These are phyloP conservation scores for Onychostoma macrolepis DNA, from an alignment of 2,113 vertebrate species.

Conservation along the genomic window DNA sequence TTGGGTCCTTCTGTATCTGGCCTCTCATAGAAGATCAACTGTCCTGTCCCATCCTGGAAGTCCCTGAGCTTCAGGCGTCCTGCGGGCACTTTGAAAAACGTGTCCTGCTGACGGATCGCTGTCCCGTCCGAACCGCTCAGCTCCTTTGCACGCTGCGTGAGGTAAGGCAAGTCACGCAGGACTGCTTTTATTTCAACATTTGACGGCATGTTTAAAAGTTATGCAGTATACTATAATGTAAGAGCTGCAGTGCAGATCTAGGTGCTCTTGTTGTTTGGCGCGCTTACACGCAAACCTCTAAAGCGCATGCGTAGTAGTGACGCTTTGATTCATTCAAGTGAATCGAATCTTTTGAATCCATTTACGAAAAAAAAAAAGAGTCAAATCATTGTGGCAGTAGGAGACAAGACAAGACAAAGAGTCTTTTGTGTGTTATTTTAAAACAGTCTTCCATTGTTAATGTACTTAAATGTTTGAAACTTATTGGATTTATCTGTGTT, in stretches of 20 bases:
- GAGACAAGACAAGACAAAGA: no score
- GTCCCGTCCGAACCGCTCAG: slow-evolving; percentile 74
- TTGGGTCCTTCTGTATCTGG: slow-evolving; percentile 80
- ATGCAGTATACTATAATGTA: background rate
- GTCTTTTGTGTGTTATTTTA: no score
- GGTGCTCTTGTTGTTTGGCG: background rate
- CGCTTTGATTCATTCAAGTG: slow-evolving; percentile 4
- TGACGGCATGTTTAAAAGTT: slow-evolving; percentile 70
- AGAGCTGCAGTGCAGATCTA: background rate
- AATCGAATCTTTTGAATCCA: background rate
- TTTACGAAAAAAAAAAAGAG: background rate
- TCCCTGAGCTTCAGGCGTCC: slow-evolving; percentile 82
- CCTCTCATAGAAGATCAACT: slow-evolving; percentile 88
- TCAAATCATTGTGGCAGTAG: background rate
- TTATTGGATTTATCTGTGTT: background rate
- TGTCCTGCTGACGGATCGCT: slow-evolving; percentile 76
- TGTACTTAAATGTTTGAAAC: background rate
- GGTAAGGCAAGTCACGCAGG: slow-evolving; percentile 55
- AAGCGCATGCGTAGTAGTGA: background rate
- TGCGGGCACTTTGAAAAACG: slow-evolving; percentile 75
- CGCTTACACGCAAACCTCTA: background rate
- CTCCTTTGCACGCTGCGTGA: slow-evolving; percentile 61
- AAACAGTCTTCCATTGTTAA: no score
- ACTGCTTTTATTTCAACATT: slow-evolving; percentile 84
- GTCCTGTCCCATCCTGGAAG: slow-evolving; percentile 74